phyloP scores from a whole-genome alignment of 2,797 vertebrate species.

The Choloepus didactylus region DNA sequence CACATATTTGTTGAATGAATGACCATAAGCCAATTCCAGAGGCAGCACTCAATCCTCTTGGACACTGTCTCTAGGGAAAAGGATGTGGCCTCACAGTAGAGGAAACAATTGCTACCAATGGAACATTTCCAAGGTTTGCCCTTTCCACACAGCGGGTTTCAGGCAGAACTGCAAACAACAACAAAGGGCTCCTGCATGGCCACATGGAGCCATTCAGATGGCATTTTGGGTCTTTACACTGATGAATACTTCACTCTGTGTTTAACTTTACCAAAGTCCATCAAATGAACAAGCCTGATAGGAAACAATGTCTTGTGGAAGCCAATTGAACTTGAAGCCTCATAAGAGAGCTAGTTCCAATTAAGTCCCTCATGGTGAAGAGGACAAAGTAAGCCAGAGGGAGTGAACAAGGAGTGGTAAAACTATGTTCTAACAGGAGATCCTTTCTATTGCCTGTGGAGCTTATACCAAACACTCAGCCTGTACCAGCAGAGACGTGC shows the following conservation, averaged over 20 bases:
- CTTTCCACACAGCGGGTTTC: not conserved
- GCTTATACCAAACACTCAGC: not conserved
- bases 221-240: not conserved
- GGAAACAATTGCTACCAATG: not conserved
- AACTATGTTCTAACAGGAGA: not conserved
- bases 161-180: not conserved
- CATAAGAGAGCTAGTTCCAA: not conserved
- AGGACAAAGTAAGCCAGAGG: conserved; percentile 6
- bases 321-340: conserved; percentile 8
- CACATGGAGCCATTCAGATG: not conserved
- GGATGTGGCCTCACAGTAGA: not conserved
- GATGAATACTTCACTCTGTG: not conserved
- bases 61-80: not conserved
- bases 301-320: not conserved
- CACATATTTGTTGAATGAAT: not conserved
- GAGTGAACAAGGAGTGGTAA: not conserved
- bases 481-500: not conserved
- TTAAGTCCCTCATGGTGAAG: not conserved
- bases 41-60: not conserved
- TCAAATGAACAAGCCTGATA: not conserved
- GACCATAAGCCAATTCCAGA: not conserved
- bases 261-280: not conserved
- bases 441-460: not conserved
- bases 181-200: not conserved
- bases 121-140: not conserved